phyloP scores from a whole-genome alignment of 2,113 vertebrate genomes.

The Toxotes jaculatrix region DNA sequence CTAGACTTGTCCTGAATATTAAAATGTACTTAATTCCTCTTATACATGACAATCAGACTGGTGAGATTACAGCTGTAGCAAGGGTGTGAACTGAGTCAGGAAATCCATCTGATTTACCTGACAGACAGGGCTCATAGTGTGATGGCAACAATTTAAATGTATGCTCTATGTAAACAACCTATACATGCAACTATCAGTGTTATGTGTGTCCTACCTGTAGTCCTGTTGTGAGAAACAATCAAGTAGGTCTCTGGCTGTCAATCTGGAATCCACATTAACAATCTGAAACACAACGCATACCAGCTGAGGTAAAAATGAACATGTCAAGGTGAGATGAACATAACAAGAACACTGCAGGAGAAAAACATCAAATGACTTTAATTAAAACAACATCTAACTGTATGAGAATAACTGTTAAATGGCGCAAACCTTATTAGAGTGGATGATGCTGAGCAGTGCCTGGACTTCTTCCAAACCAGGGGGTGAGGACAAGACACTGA shows the following conservation, averaged over 20 bases:
- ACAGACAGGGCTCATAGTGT: neutral
- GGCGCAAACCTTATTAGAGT: slow-evolving; percentile 87
- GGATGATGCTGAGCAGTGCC: slow-evolving; percentile 87
- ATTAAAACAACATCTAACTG: neutral
- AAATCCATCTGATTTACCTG: neutral
- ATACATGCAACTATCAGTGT: neutral
- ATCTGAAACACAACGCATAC: slow-evolving; percentile 81
- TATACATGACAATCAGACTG: neutral
- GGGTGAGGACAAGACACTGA: slow-evolving; percentile 88
- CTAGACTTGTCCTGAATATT: neutral
- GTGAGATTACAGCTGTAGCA: neutral
- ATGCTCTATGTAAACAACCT: neutral
- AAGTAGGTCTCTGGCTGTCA: slow-evolving; percentile 88
- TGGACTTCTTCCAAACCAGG: slow-evolving; percentile 87
- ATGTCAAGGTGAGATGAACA: neutral
- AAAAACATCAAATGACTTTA: neutral
- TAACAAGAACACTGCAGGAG: neutral
- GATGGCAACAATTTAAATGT: neutral
- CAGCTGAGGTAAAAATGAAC: neutral
- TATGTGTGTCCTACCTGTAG: slow-evolving; percentile 84
- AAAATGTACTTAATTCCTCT: neutral
- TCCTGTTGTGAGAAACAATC: slow-evolving; percentile 89
- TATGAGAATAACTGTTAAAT: neutral
- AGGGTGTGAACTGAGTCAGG: neutral
- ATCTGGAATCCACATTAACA: slow-evolving; percentile 74